These are phyloP conservation scores for Alosa sapidissima DNA, from an alignment of 2,797 vertebrate species.

Conservation along the genomic window DNA sequence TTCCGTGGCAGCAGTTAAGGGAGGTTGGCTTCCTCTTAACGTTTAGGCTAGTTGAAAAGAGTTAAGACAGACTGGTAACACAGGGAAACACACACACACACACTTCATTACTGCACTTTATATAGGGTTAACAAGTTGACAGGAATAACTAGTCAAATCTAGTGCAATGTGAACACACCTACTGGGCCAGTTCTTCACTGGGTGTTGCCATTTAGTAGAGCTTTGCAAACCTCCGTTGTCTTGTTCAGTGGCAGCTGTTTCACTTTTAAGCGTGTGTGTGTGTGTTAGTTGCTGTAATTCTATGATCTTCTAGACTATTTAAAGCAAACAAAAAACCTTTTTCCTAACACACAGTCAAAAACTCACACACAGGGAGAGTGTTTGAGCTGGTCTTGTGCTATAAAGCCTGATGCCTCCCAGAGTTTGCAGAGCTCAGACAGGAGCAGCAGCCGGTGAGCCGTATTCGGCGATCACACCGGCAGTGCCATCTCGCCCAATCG, in stretches of 20 bases:
- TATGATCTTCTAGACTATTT: not conserved
- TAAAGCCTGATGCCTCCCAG: constrained; percentile 1
- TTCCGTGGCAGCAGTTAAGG: not conserved
- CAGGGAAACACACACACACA: not conserved
- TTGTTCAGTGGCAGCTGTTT: constrained; percentile 82
- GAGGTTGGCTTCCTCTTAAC: not conserved
- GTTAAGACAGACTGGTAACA: not conserved
- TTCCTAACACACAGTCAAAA: not conserved
- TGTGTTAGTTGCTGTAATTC: constrained; percentile 59
- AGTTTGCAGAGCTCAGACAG: too few species aligned
- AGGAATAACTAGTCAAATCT: not conserved
- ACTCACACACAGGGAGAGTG: not conserved
- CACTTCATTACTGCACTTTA: constrained; percentile 50
- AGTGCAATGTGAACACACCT: constrained; percentile 26
- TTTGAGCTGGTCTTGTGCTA: not conserved
- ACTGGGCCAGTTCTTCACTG: not conserved
- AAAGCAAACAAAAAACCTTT: constrained; percentile 9
- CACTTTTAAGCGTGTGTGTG: constrained; percentile 76
- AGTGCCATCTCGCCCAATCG: not conserved
- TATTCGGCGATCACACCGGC: not conserved
- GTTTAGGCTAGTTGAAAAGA: not conserved
- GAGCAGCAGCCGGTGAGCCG: not conserved
- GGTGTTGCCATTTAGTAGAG: constrained; percentile 52
- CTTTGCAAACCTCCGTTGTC: constrained; percentile 56
- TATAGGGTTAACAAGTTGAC: not conserved